Conservation (phyloP, 2,113 vertebrate species). For the Sylvietta virens region DNA sequence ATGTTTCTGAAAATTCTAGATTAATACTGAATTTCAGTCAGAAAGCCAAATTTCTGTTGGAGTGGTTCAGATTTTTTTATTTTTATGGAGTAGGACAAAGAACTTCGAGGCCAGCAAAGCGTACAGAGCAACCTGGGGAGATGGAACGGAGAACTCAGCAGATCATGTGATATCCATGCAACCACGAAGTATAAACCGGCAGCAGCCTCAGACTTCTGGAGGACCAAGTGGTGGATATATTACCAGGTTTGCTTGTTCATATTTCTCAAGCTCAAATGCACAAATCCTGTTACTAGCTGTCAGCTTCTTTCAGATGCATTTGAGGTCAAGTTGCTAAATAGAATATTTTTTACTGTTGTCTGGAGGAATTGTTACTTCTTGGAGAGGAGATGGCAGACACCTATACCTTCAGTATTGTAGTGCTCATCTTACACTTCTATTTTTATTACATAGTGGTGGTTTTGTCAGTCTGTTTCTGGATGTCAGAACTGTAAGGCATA, state of each 20-base stretch:
- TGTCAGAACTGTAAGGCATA: not conserved
- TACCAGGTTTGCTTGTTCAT: slow-evolving; percentile 68
- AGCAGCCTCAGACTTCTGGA: slow-evolving; percentile 67
- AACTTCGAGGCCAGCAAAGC: slow-evolving; percentile 84
- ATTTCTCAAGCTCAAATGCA: not conserved
- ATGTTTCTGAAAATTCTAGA: not conserved
- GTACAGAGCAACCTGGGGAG: slow-evolving; percentile 88
- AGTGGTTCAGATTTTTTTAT: not conserved
- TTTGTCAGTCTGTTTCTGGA: not conserved
- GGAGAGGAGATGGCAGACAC: not conserved
- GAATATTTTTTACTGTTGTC: not conserved
- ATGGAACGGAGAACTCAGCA: slow-evolving; percentile 63
- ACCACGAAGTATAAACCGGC: slow-evolving; percentile 72
- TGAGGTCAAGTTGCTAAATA: not conserved
- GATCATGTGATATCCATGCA: slow-evolving; percentile 81
- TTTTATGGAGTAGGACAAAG: slow-evolving; percentile 69
- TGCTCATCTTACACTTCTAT: not conserved
- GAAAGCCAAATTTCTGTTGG: not conserved
- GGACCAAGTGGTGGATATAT: slow-evolving; percentile 77
- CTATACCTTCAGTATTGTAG: not conserved
- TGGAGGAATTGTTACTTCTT: not conserved
- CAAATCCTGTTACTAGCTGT: not conserved
- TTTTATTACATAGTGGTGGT: not conserved
- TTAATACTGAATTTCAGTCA: not conserved
- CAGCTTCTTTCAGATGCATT: not conserved